A percentile compares a stretch with the other conserved stretches of the same genome.
phyloP scores from a whole-genome alignment of 2,797 vertebrate species.

The Sebastes matsubarae region DNA sequence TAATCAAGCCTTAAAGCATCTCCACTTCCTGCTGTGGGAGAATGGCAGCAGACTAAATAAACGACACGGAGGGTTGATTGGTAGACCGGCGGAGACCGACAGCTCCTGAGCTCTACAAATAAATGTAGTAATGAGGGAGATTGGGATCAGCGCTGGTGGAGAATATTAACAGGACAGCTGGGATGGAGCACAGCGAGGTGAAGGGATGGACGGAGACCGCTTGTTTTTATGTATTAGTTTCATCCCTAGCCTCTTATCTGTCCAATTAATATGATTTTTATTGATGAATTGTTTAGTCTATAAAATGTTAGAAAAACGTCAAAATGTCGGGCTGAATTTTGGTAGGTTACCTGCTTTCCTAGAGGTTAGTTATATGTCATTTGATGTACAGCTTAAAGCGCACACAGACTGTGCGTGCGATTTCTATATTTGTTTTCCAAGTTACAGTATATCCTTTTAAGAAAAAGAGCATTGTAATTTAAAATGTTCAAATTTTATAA shows the following conservation, averaged over 20 bases:
- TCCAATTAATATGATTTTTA: not conserved
- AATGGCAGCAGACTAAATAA: slow-evolving; percentile 67
- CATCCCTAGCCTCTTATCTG: not conserved
- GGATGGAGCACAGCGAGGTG: not conserved
- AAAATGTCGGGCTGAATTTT: too few species aligned
- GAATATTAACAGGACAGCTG: not conserved
- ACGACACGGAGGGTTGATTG: slow-evolving; percentile 36
- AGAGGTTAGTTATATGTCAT: too few species aligned
- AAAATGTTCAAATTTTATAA: not conserved
- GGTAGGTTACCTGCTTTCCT: too few species aligned
- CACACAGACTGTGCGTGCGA: too few species aligned
- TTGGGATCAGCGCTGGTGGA: slow-evolving; percentile 23
- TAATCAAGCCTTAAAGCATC: slow-evolving; percentile 65
- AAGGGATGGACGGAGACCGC: not conserved
- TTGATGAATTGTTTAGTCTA: not conserved
- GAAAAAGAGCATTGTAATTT: not conserved
- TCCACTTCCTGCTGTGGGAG: slow-evolving; percentile 63
- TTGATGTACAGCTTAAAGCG: too few species aligned
- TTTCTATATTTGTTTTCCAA: not conserved
- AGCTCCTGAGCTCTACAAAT: slow-evolving; percentile 46
- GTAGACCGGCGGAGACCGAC: not conserved
- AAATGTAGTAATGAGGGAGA: slow-evolving; percentile 52
- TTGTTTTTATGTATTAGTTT: not conserved
- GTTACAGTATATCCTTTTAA: not conserved
- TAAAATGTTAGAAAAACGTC: not conserved